Percentiles rank a stretch among this genome's conserved stretches.
These are phyloP conservation scores for Cuniculus paca DNA, from an alignment of 2,797 vertebrate species.

Conservation along the genomic window DNA sequence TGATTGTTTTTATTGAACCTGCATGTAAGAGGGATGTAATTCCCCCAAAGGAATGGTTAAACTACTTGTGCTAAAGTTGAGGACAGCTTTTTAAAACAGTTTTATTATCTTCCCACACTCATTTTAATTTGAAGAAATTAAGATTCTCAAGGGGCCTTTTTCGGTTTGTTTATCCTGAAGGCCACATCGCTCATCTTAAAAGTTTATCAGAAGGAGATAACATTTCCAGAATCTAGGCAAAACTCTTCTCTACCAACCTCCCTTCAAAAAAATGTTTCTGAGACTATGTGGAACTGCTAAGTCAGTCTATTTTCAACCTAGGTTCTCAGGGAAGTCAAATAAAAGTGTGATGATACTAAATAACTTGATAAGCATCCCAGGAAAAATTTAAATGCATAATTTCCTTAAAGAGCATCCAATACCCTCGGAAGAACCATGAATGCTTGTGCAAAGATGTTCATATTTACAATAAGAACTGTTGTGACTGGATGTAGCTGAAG, in stretches of 20 bases:
- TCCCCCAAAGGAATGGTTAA: slow-evolving; percentile 56
- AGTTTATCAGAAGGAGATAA: slow-evolving; percentile 43
- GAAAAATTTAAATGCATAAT: slow-evolving; percentile 63
- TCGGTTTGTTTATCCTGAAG: slow-evolving; percentile 66
- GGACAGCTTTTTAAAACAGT: slow-evolving; percentile 51
- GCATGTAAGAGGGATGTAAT: slow-evolving; percentile 31
- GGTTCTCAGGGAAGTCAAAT: slow-evolving; percentile 64
- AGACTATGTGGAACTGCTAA: neutral
- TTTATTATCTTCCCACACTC: slow-evolving; percentile 69
- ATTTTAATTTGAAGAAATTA: slow-evolving; percentile 76
- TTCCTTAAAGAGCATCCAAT: slow-evolving; percentile 65
- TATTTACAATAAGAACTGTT: slow-evolving; percentile 70
- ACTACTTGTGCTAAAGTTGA: slow-evolving; percentile 38
- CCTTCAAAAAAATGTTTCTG: slow-evolving; percentile 33
- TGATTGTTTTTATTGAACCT: neutral
- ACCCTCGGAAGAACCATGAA: slow-evolving; percentile 63
- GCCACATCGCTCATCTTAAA: neutral
- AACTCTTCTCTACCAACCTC: neutral
- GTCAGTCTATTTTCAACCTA: slow-evolving; percentile 60
- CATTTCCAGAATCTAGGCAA: neutral
- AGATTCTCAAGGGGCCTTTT: slow-evolving; percentile 53
- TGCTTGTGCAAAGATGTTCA: slow-evolving; percentile 58
- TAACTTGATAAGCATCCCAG: slow-evolving; percentile 37
- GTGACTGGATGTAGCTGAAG: slow-evolving; percentile 17
- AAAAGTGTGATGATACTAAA: slow-evolving; percentile 61